Evolutionary conservation across 2,113 vertebrate species (phyloP).

Genomic region (Acanthochromis polyacanthus): DNA sequence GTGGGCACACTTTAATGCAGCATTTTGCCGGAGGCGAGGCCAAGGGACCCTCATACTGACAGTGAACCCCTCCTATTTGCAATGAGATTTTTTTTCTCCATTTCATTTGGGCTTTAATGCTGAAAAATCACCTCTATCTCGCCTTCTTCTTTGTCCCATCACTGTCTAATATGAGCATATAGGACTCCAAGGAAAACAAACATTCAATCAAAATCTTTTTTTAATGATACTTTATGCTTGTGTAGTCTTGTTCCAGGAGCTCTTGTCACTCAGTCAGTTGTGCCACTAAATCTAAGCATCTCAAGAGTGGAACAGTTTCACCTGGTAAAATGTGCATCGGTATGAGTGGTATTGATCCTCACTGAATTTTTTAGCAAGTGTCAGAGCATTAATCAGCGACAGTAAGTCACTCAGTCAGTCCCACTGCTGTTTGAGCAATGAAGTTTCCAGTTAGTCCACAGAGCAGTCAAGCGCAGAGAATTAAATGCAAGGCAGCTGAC

Average conservation of each 20-base stretch:
- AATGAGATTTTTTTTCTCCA: slow-evolving; percentile 7
- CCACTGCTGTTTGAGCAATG: slow-evolving; percentile 25
- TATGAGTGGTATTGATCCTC: slow-evolving; percentile 8
- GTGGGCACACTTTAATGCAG: slow-evolving; percentile 59
- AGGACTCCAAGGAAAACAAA: slow-evolving; percentile 42
- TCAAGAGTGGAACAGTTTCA: slow-evolving; percentile 11
- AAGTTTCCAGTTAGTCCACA: slow-evolving; percentile 63
- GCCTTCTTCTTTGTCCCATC: slow-evolving; percentile 4
- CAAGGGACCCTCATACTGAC: slow-evolving; percentile 49
- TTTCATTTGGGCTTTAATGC: slow-evolving; percentile 43
- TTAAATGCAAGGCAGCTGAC: slow-evolving; percentile 68
- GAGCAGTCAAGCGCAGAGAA: slow-evolving; percentile 60
- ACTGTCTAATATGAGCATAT: slow-evolving; percentile 19
- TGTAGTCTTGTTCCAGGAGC: slow-evolving; percentile 21
- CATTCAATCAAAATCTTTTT: slow-evolving; percentile 58
- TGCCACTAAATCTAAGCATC: slow-evolving; percentile 7
- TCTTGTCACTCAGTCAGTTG: slow-evolving; percentile 35
- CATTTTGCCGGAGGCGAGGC: slow-evolving; percentile 67
- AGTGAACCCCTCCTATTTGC: slow-evolving; percentile 34
- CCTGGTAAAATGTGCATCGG: neutral
- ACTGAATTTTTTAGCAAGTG: slow-evolving; percentile 12
- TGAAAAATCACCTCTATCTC: slow-evolving; percentile 20
- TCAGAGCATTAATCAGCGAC: slow-evolving; percentile 37
- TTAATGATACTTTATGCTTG: slow-evolving; percentile 33
- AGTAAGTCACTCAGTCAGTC: slow-evolving; percentile 22